Evolutionary conservation across 2,113 vertebrate species (phyloP).

Genomic region (Austrofundulus limnaeus): DNA sequence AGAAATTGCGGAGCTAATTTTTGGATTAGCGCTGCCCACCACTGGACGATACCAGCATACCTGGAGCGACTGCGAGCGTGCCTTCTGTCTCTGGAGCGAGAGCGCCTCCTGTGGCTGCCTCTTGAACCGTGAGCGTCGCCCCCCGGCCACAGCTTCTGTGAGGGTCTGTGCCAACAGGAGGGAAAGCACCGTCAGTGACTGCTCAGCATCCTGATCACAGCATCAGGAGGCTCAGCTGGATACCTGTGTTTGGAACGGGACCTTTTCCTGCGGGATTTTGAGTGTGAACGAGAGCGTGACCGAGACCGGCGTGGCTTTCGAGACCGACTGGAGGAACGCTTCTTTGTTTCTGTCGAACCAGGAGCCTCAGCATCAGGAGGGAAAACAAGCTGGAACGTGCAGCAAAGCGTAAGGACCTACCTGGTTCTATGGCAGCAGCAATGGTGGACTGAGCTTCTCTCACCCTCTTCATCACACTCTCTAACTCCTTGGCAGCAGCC

Average conservation of each 20-base stretch:
- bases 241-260: conserved; percentile 91
- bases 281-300: conserved; percentile 85
- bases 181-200: not conserved
- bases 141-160: conserved; percentile 80
- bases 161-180: conserved; percentile 78
- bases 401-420: conserved; percentile 49
- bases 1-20: too few species aligned
- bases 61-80: conserved; percentile 85
- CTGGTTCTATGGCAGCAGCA: conserved; percentile 95
- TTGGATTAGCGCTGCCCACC: too few species aligned
- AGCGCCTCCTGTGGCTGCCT: conserved; percentile 83
- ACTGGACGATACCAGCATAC: conserved; percentile 56
- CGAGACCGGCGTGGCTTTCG: conserved; percentile 81
- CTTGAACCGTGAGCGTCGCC: conserved; percentile 82
- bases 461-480: conserved; percentile 96
- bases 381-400: not conserved
- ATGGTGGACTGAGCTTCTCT: conserved; percentile 94
- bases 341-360: conserved; percentile 70
- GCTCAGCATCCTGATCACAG: not conserved
- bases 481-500: conserved; percentile 94
- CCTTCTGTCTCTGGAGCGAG: conserved; percentile 86
- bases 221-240: fast-evolving
- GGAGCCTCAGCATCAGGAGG: not conserved
- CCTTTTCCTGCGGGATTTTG: conserved; percentile 85
- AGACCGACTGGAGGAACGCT: conserved; percentile 76